Conservation (phyloP, 2,888 invertebrate genomes). For the Temnothorax ravouxi region DNA sequence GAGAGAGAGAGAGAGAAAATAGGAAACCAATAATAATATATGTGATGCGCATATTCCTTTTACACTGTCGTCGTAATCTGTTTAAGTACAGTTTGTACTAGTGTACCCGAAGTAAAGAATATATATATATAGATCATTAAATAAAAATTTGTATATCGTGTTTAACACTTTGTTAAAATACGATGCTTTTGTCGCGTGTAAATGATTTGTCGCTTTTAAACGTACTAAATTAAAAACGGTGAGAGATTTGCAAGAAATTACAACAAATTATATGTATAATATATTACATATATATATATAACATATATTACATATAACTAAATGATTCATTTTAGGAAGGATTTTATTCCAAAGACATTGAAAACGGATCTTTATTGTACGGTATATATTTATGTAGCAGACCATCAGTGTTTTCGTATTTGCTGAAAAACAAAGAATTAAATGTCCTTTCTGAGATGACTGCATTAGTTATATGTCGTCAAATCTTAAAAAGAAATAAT, state of each 20-base stretch:
- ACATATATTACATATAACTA: constrained; percentile 23
- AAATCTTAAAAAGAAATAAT: constrained; percentile 27
- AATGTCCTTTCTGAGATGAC: constrained; percentile 19
- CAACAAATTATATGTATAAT: not conserved
- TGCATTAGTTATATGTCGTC: constrained; percentile 19
- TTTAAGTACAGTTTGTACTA: constrained; percentile 76
- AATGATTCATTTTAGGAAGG: constrained; percentile 13
- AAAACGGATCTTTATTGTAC: not conserved
- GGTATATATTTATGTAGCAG: constrained; percentile 1
- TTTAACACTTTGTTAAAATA: constrained; percentile 17
- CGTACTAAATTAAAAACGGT: constrained; percentile 17
- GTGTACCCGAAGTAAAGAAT: constrained; percentile 62
- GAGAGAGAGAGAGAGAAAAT: not conserved
- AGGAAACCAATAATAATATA: constrained; percentile 15
- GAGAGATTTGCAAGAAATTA: constrained; percentile 35
- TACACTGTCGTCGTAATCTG: constrained; percentile 65
- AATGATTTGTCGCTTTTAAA: constrained; percentile 19
- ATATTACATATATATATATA: constrained; percentile 7
- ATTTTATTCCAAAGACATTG: not conserved
- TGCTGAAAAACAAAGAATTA: not conserved
- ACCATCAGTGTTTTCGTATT: not conserved
- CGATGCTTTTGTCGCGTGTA: not conserved
- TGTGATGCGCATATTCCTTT: constrained; percentile 55
- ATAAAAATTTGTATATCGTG: constrained; percentile 41
- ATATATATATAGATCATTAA: constrained; percentile 54